A percentile compares a stretch with the other conserved stretches of the same genome.
Conservation (phyloP, 2,797 vertebrate genomes). For the Valencia hispanica region DNA sequence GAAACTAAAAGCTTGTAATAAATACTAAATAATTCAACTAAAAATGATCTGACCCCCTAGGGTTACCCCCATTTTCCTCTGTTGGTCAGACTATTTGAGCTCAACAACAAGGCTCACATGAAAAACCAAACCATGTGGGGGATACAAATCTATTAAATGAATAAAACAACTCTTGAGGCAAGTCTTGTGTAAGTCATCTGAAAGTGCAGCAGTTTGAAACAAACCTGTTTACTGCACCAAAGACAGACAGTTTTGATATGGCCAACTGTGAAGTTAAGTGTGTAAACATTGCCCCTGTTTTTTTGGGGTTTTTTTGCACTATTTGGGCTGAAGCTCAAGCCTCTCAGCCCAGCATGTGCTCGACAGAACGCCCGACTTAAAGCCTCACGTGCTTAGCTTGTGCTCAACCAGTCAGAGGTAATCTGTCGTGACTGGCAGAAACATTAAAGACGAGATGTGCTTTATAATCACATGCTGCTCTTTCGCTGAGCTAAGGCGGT, state of each 20-base stretch:
- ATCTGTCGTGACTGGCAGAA: conserved; percentile 58
- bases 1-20: background rate
- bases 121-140: background rate
- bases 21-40: background rate
- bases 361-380: conserved; percentile 30
- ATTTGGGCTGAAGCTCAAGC: conserved; percentile 30
- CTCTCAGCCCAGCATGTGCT: conserved; percentile 55
- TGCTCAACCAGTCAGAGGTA: conserved; percentile 31
- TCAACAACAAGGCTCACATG: background rate
- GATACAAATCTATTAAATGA: background rate
- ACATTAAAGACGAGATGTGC: conserved; percentile 53
- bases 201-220: conserved; percentile 57
- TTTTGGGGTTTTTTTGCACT: too few species aligned
- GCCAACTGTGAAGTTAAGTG: conserved; percentile 14
- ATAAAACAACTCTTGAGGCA: conserved; percentile 4
- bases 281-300: conserved; percentile 18
- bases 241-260: conserved; percentile 28
- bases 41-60: background rate
- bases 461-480: conserved; percentile 53
- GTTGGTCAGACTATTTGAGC: background rate
- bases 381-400: conserved; percentile 37
- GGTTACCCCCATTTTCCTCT: background rate
- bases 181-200: conserved; percentile 51
- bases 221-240: conserved; percentile 45
- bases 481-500: conserved; percentile 15